These are phyloP conservation scores for Chiridota heheva DNA, from an alignment of 35 echinoderm and acorn worm genomes.

Conservation along the genomic window DNA sequence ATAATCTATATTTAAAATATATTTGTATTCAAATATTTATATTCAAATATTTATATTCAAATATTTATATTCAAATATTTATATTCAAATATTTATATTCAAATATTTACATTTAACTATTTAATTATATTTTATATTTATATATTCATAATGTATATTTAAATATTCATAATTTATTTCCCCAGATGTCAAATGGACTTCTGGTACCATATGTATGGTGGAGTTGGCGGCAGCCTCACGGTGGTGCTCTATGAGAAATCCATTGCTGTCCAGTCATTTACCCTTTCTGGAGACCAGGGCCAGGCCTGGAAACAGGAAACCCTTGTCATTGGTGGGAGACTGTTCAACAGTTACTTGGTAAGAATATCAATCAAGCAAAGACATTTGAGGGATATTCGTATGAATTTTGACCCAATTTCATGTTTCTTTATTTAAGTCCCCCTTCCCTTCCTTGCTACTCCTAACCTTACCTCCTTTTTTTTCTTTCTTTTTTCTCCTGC, in stretches of 20 bases:
- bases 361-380: constrained; percentile 6
- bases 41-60: no score
- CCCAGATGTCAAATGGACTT: constrained; percentile 81
- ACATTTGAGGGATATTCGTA: no score
- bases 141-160: neutral
- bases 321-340: constrained; percentile 46
- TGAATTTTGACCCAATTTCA: no score
- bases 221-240: constrained; percentile 53
- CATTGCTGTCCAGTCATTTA: constrained; percentile 16
- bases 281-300: constrained; percentile 39
- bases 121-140: neutral
- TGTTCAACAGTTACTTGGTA: constrained; percentile 73
- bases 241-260: constrained; percentile 58
- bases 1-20: neutral
- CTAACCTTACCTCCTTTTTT: no score
- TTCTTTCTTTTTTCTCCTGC: no score
- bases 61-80: no score
- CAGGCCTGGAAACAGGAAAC: constrained; percentile 67
- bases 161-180: neutral
- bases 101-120: no score
- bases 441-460: no score
- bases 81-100: no score
- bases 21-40: no score
- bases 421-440: no score
- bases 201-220: constrained; percentile 86